A percentile compares a stretch with the other conserved stretches of the same genome.
Conservation (phyloP, 2,797 vertebrate species). For the Malacoctenus gilli region DNA sequence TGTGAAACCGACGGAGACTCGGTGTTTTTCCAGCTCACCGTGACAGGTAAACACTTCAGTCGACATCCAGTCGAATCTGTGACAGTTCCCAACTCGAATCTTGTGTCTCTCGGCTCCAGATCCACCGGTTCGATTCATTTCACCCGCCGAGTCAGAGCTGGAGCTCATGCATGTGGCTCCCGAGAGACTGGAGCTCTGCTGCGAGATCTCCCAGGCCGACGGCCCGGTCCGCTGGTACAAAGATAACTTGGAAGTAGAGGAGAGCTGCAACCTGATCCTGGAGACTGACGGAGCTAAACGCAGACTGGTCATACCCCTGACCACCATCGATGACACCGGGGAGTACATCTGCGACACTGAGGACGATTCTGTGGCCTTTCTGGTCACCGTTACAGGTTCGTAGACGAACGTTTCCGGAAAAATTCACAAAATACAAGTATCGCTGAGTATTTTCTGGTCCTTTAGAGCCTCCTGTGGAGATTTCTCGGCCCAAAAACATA, state of each 20-base stretch:
- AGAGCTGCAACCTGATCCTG: constrained; percentile 80
- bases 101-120: constrained; percentile 71
- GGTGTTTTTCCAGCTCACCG: constrained; percentile 86
- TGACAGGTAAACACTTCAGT: constrained; percentile 89
- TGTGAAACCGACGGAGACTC: constrained; percentile 90
- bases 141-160: constrained; percentile 80
- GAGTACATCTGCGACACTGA: constrained; percentile 93
- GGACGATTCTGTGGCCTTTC: constrained; percentile 88
- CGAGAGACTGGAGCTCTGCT: constrained; percentile 84
- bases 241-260: constrained; percentile 89
- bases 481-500: constrained; percentile 72
- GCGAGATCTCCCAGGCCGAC: constrained; percentile 82
- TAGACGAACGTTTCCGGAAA: not conserved
- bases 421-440: not conserved
- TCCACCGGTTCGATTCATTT: constrained; percentile 83
- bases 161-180: constrained; percentile 79
- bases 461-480: constrained; percentile 86
- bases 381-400: constrained; percentile 87
- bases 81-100: not conserved
- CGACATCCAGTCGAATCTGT: too few relatives aligned
- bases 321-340: constrained; percentile 83
- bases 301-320: constrained; percentile 81
- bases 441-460: not conserved
- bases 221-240: constrained; percentile 86
- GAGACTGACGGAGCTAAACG: constrained; percentile 79